Evolutionary conservation across 2,888 invertebrate species (phyloP), one percentile per base, ranked within the genome.

Genomic region (Acronicta aceris): DNA sequence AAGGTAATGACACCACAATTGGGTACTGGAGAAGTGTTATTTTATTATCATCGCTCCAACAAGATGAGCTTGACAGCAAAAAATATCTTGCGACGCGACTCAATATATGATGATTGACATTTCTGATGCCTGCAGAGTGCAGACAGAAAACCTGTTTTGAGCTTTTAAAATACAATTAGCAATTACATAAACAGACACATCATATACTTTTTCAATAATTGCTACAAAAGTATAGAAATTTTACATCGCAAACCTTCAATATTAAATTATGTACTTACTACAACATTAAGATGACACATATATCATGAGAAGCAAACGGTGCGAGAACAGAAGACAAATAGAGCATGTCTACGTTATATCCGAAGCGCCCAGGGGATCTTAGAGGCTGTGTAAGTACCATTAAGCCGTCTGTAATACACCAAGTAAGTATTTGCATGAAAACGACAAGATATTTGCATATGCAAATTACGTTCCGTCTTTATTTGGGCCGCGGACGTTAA

Each of bases 371-470:
- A 65, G 71, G 82, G 84, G 81, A 81, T 81, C 84, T 87, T 81
- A 81, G 87, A 88, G 81, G 83, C 89, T 84, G 86, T 85, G 86
- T 89, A 89, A 90, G 91, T 89, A 89, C 88, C 89, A 90, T 89
- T 90, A 92, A 92, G 89, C 85, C 89, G 89, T 84, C 89, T 87
- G 92, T 92, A 92, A 92, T 92, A 93, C 92, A 90, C 85, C 88
- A 88, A 88, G 86, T 83, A 81, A 80, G 86, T 91, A 92, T 93
- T 93, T 91, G 92, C 92, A 93, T 92, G 89, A 89, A 88, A 91
- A 91, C 89, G 89, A 88, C 85, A 82, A 83, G 84, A 77, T 88
- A 94, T 94, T 94, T 92, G 91, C 93, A 93, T 94, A 94, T 94
- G 93, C 87, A 93, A 94, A 93, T 94, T 84, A 87, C 87, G 89